phyloP scores from a whole-genome alignment of 2,797 vertebrate genomes.

The Mormyrops attenuatus region DNA sequence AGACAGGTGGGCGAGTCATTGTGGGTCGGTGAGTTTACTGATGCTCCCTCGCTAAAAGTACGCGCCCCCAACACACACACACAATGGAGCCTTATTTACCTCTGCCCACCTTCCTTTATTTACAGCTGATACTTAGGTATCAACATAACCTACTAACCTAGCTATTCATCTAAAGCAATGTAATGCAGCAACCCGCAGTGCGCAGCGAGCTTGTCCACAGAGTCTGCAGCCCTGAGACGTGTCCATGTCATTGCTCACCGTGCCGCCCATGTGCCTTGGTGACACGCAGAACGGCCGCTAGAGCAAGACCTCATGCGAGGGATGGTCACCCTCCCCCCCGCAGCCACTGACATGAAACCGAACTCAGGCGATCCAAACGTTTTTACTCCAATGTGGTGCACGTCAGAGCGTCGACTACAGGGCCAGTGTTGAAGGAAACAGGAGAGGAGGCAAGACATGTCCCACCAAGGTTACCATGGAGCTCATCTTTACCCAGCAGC shows the following conservation, averaged over 20 bases:
- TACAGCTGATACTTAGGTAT: not conserved
- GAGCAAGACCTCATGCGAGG: not conserved
- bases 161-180: not conserved
- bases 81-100: not conserved
- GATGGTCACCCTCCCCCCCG: not conserved
- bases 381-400: not conserved
- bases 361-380: not conserved
- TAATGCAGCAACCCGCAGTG: not conserved
- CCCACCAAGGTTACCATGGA: constrained; percentile 35
- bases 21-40: not conserved
- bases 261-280: not conserved
- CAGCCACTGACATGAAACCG: not conserved
- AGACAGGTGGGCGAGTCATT: not conserved
- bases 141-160: not conserved
- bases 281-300: not conserved
- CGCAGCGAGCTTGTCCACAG: not conserved
- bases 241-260: not conserved
- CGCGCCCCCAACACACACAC: not conserved
- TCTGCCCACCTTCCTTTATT: not conserved
- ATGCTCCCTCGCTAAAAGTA: not conserved
- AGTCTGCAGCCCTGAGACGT: no score
- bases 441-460: constrained; percentile 36
- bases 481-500: constrained; percentile 48
- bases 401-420: not conserved
- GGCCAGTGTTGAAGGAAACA: not conserved